Conservation (phyloP, 2,888 invertebrate species). For the Cecidostiba fungosa region DNA sequence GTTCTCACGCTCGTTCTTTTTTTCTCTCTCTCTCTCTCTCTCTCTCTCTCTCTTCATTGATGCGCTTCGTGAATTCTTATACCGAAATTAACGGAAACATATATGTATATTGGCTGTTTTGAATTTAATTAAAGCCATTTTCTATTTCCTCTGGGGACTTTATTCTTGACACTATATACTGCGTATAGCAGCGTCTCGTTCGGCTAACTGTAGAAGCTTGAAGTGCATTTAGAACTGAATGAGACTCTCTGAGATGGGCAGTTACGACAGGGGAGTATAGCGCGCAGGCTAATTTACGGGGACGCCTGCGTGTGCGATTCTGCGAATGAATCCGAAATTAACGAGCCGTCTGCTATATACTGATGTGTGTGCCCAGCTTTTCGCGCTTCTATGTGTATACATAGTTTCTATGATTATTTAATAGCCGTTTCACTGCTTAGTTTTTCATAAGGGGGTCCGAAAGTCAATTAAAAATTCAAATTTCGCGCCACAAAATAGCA, state of each 20-base stretch:
- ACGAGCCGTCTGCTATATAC: constrained; percentile 42
- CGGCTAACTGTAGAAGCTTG: neutral
- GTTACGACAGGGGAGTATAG: constrained; percentile 35
- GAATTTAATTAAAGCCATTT: neutral
- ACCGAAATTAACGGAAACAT: neutral
- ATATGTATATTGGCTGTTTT: too few species aligned
- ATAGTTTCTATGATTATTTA: constrained; percentile 36
- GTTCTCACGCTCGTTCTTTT: neutral
- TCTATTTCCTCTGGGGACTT: constrained; percentile 24
- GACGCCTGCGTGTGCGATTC: constrained; percentile 40
- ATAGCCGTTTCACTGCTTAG: neutral
- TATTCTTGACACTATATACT: constrained; percentile 45
- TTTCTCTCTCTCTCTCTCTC: neutral
- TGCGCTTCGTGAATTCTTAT: neutral
- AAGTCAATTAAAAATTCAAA: too few species aligned
- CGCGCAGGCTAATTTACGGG: constrained; percentile 50
- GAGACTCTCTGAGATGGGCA: constrained; percentile 29
- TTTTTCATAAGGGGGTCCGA: too few species aligned
- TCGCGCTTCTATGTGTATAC: neutral
- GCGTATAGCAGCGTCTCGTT: neutral
- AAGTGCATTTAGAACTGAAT: constrained; percentile 41
- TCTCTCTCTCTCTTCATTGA: neutral
- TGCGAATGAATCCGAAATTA: constrained; percentile 59
- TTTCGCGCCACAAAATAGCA: too few species aligned
- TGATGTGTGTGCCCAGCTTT: too few species aligned